Evolutionary conservation across 2,797 vertebrate genomes (phyloP).

Genomic region (Premnoplex brunnescens): DNA sequence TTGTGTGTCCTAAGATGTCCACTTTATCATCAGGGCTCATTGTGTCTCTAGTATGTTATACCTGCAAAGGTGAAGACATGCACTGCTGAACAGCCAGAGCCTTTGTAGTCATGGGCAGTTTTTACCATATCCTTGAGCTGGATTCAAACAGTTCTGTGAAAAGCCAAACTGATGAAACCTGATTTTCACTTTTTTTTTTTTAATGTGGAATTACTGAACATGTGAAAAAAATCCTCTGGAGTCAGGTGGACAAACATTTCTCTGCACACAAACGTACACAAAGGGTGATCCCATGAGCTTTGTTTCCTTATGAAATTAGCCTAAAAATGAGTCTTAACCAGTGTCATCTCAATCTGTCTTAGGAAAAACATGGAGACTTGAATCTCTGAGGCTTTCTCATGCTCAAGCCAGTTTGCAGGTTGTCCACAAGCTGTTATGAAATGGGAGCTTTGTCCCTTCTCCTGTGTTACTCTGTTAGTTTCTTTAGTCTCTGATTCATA

Average conservation of each 20-base stretch:
- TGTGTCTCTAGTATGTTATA: background rate
- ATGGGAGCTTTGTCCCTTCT: background rate
- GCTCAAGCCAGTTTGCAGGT: background rate
- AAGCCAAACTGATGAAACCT: background rate
- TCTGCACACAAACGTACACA: background rate
- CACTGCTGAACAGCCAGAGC: background rate
- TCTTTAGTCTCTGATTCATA: background rate
- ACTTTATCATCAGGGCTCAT: background rate
- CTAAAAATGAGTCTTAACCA: background rate
- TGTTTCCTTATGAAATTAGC: background rate
- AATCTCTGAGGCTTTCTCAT: background rate
- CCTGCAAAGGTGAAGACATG: background rate
- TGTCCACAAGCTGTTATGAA: background rate
- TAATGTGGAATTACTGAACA: background rate
- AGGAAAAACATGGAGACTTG: rapidly evolving
- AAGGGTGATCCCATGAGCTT: background rate
- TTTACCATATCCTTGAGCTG: background rate
- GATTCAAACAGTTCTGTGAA: background rate
- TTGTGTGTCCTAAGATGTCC: background rate
- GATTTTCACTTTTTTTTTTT: background rate
- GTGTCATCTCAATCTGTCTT: background rate
- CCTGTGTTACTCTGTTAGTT: background rate
- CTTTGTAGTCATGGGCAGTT: background rate
- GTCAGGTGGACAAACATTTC: background rate
- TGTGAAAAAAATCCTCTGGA: background rate